Percentiles rank a stretch among this genome's conserved stretches.
These are phyloP conservation scores for Zingel zingel DNA, from an alignment of 2,113 vertebrate genomes.

Conservation along the genomic window DNA sequence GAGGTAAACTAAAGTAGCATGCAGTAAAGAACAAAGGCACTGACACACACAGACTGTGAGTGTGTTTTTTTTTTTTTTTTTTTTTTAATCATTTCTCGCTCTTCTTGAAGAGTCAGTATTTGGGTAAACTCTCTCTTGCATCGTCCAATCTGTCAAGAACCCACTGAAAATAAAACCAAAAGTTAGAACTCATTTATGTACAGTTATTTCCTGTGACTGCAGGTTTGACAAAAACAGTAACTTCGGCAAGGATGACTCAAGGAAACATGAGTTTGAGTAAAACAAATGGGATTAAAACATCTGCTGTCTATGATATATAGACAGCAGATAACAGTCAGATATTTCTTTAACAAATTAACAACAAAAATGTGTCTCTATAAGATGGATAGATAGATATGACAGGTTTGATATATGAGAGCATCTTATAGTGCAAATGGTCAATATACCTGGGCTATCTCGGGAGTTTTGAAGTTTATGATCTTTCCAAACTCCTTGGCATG, in stretches of 20 bases:
- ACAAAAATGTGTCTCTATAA: not conserved
- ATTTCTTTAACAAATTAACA: not conserved
- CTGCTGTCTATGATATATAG: not conserved
- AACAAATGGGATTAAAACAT: not conserved
- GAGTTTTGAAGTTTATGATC: conserved; percentile 96
- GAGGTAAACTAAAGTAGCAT: conserved; percentile 59
- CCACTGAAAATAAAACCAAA: conserved; percentile 85
- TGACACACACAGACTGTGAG: conserved; percentile 57
- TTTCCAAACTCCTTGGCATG: conserved; percentile 99
- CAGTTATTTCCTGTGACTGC: not conserved
- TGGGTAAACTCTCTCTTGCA: conserved; percentile 90
- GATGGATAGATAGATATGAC: no score
- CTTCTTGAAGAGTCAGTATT: conserved; percentile 67
- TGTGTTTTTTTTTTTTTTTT: conserved; percentile 2
- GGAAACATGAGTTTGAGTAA: not conserved
- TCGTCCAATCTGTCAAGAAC: conserved; percentile 94
- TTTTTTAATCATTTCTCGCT: not conserved
- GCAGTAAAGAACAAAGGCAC: conserved; percentile 82
- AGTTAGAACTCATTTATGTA: not conserved
- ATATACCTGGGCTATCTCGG: conserved; percentile 93
- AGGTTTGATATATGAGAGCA: not conserved
- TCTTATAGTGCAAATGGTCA: not conserved
- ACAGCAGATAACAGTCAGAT: not conserved
- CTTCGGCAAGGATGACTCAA: not conserved
- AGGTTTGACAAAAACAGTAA: not conserved